Evolutionary conservation across 2,888 invertebrate species (phyloP), one percentile per base, ranked within the genome.

Genomic region (Nesidiocoris tenuis): DNA sequence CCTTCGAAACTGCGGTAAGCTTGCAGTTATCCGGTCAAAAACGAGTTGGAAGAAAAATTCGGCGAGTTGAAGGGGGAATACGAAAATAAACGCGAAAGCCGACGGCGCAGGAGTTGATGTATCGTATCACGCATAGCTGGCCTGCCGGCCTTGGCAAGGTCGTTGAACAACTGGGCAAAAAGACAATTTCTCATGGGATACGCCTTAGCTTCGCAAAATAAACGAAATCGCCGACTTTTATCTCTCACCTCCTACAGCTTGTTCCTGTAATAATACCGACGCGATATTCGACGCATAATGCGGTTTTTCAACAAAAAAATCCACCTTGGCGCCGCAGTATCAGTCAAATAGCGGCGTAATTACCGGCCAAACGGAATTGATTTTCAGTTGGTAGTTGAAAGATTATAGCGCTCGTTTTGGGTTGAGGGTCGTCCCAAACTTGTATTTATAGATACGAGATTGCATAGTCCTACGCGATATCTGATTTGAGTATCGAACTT

Each of bases 121-220:
- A 70, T 70, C 70, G 59, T 59, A 59, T 18, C 22, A 16, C 18
- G 24, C 22, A 16, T 19, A 12, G n/a, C 18, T 18, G 59, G 59
- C 57, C 59, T 56, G 70, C 23, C 70, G 70, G n/a, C 70, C 70
- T 70, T 70, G 70, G 59, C 70, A 70, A 70, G 70, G 70, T 59
- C 70, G 70, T 59, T 70, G 70, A 70, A 70, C 70, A 70, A 70
- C 70, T 59, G 22, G 9, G 59, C 3, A 39, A 39, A 39, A 39
- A 39, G 39, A 39, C 16, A 21, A 54, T 22, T 9, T 2, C 61
- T 25, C 59, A 1, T 59, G 24, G 67, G 67, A 59, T 57, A 70
- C 70, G 70, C 70, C 70, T 54, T 55, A 2, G 12, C 55, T 22
- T n/a, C 67, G 16, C 22, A 56, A 56, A 66, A 23, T 55, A 67